Evolutionary conservation across 2,797 vertebrate genomes (phyloP).

Genomic region (Aplochiton taeniatus): DNA sequence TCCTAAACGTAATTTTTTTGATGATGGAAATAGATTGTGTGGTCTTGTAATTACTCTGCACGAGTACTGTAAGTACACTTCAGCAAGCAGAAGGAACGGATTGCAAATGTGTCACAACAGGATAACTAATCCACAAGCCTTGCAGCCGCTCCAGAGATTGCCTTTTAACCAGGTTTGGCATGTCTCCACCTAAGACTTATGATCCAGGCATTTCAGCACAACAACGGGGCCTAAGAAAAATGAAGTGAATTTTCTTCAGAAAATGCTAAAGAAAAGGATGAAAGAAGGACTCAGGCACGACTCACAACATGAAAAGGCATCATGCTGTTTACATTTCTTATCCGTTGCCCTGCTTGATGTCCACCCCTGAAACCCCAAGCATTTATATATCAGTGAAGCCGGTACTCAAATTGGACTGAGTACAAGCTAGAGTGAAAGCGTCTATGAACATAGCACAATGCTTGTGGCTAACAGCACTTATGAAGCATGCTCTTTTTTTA

Average conservation of each 20-base stretch:
- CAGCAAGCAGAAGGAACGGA: slow-evolving; percentile 50
- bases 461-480: slow-evolving; percentile 36
- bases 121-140: slow-evolving; percentile 48
- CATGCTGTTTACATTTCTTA: slow-evolving; percentile 37
- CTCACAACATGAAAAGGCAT: slow-evolving; percentile 35
- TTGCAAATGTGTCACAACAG: slow-evolving; percentile 59
- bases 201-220: slow-evolving; percentile 32
- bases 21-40: slow-evolving; percentile 56
- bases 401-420: slow-evolving; percentile 18
- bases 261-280: not conserved
- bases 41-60: slow-evolving; percentile 68
- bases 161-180: slow-evolving; percentile 41
- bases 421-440: slow-evolving; percentile 13
- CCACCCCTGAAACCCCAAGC: slow-evolving; percentile 24
- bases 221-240: slow-evolving; percentile 14
- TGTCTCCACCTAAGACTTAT: slow-evolving; percentile 30
- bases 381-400: slow-evolving; percentile 40
- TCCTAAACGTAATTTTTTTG: slow-evolving; percentile 21
- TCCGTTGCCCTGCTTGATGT: slow-evolving; percentile 32
- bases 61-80: slow-evolving; percentile 62
- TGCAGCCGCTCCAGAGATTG: slow-evolving; percentile 34
- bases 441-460: slow-evolving; percentile 27
- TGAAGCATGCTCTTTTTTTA: slow-evolving; percentile 2
- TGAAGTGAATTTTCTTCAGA: not conserved
- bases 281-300: slow-evolving; percentile 22